A percentile compares a stretch with the other conserved stretches of the same genome.
phyloP scores from a whole-genome alignment of 2,797 vertebrate genomes.

The Rhinogobio ventralis region DNA sequence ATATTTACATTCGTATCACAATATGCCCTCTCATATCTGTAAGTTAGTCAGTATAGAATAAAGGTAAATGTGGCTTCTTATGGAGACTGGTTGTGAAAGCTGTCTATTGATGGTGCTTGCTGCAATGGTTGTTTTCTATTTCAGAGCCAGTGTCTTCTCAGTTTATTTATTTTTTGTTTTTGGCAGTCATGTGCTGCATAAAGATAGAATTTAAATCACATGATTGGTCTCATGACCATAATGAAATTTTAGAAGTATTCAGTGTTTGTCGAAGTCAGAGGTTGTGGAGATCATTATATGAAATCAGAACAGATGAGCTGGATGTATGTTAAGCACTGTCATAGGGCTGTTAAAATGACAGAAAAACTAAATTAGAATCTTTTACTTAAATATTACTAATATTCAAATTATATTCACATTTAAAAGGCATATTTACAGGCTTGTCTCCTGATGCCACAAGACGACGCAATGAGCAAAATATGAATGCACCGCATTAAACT shows the following conservation, averaged over 20 bases:
- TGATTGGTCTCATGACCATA: slow-evolving; percentile 7
- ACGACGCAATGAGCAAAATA: not conserved
- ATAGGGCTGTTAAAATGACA: not conserved
- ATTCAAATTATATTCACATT: not conserved
- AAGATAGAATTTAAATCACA: not conserved
- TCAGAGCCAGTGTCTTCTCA: not conserved
- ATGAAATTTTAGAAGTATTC: not conserved
- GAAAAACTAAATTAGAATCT: not conserved
- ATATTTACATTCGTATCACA: slow-evolving; percentile 45
- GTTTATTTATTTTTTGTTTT: not conserved
- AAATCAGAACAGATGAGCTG: not conserved
- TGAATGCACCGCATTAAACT: not conserved
- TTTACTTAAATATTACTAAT: not conserved
- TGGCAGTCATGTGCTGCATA: slow-evolving; percentile 11
- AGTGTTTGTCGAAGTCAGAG: not conserved
- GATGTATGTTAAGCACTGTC: not conserved
- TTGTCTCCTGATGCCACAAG: not conserved
- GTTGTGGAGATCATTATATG: not conserved
- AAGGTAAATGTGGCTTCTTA: slow-evolving; percentile 26
- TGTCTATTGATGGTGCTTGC: slow-evolving; percentile 33
- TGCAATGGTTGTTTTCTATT: slow-evolving; percentile 25
- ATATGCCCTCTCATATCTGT: slow-evolving; percentile 17
- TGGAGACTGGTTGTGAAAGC: not conserved
- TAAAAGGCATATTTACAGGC: not conserved
- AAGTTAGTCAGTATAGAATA: not conserved